phyloP scores from a whole-genome alignment of 2,797 vertebrate species.

The Trachurus trachurus region DNA sequence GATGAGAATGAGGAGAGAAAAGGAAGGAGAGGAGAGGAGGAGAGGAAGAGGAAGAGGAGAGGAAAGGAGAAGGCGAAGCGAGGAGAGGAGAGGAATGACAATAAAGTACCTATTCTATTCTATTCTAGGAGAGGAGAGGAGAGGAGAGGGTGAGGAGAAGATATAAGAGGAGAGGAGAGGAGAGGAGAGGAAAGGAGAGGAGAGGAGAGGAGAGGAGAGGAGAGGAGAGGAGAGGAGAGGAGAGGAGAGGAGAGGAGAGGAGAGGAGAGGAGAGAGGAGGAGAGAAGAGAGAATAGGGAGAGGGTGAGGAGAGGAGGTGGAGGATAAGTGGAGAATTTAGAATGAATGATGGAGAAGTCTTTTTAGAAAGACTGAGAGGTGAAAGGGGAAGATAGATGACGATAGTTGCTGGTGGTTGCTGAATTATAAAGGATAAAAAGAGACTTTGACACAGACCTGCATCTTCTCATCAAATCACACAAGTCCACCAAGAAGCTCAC shows the following conservation, averaged over 20 bases:
- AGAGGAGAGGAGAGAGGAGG: neutral
- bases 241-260: too few relatives aligned
- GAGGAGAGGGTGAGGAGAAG: too few relatives aligned
- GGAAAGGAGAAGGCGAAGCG: too few relatives aligned
- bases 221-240: neutral
- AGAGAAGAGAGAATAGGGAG: too few relatives aligned
- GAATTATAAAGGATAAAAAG: slow-evolving; percentile 75
- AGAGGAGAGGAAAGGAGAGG: neutral
- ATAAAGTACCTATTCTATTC: too few relatives aligned
- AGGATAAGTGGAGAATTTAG: slow-evolving; percentile 32
- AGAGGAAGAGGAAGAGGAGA: too few relatives aligned
- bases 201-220: neutral
- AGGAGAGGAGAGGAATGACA: too few relatives aligned
- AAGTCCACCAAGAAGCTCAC: slow-evolving; percentile 72
- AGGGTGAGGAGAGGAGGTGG: neutral
- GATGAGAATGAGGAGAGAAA: too few relatives aligned
- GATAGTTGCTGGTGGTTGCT: slow-evolving; percentile 60
- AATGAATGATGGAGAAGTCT: slow-evolving; percentile 41
- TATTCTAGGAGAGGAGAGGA: too few relatives aligned
- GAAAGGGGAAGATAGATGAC: slow-evolving; percentile 36
- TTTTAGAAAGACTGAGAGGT: slow-evolving; percentile 50
- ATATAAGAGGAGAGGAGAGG: neutral
- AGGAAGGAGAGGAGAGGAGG: too few relatives aligned
- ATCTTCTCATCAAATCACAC: slow-evolving; percentile 80
- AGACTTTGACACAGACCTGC: slow-evolving; percentile 78